Conservation (phyloP, 2,797 vertebrate genomes). For the Megalops cyprinoides region DNA sequence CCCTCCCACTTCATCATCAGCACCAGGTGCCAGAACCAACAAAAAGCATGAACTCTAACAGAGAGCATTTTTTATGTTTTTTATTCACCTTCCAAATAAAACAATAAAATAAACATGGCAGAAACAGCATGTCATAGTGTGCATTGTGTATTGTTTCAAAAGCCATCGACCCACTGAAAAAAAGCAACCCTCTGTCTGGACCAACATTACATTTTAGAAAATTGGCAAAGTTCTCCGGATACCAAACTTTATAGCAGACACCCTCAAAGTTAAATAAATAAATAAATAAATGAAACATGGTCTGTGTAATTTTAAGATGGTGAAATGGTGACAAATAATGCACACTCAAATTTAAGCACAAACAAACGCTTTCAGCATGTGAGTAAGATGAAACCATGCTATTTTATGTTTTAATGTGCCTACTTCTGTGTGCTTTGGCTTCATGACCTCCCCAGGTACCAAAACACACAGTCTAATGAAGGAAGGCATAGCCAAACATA, state of each 20-base stretch:
- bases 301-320: too few relatives aligned
- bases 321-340: too few relatives aligned
- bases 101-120: neutral
- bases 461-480: neutral
- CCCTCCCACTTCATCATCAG: neutral
- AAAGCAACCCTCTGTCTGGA: neutral
- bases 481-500: neutral
- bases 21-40: neutral
- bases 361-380: too few relatives aligned
- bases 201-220: too few relatives aligned
- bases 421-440: neutral
- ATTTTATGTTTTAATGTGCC: neutral
- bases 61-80: too few relatives aligned
- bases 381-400: too few relatives aligned
- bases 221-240: too few relatives aligned
- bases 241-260: too few relatives aligned
- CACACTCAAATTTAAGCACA: too few relatives aligned
- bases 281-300: too few relatives aligned
- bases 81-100: neutral
- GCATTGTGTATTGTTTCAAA: constrained; percentile 3
- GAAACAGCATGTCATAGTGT: too few relatives aligned
- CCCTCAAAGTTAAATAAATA: too few relatives aligned
- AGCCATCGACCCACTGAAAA: neutral
- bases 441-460: neutral
- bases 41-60: neutral